A percentile compares a stretch with the other conserved stretches of the same genome.
These are phyloP conservation scores for Poeciliopsis presidionis DNA, from an alignment of 2,797 vertebrate genomes.

Conservation along the genomic window DNA sequence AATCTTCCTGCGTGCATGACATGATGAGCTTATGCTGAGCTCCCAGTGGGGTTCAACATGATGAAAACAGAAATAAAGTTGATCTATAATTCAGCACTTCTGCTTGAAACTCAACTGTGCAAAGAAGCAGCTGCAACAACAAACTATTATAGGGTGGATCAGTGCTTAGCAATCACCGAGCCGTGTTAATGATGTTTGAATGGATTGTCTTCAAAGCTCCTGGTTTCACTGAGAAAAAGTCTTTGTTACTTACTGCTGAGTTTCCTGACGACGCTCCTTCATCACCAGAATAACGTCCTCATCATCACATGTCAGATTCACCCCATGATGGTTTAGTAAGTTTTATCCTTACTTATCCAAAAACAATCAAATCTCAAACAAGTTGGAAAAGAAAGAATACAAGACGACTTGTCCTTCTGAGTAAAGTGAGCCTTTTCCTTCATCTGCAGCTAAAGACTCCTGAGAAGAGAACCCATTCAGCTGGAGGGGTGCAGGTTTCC, in stretches of 20 bases:
- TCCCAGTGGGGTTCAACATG: slow-evolving; percentile 27
- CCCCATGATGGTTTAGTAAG: slow-evolving; percentile 52
- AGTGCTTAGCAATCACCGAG: too few relatives aligned
- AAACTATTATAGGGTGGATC: neutral
- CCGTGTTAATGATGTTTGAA: neutral
- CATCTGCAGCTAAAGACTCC: neutral
- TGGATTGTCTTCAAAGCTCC: neutral
- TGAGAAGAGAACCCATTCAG: neutral
- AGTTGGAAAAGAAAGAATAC: too few relatives aligned
- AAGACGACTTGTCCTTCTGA: neutral
- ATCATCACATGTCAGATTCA: slow-evolving; percentile 34
- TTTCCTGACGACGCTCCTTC: slow-evolving; percentile 22
- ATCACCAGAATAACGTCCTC: slow-evolving; percentile 32
- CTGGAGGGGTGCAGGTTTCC: slow-evolving; percentile 3
- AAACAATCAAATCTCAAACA: neutral
- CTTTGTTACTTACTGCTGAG: slow-evolving; percentile 37
- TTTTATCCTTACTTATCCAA: slow-evolving; percentile 9
- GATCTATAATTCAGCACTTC: slow-evolving; percentile 66
- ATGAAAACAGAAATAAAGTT: slow-evolving; percentile 58
- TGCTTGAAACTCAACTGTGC: slow-evolving; percentile 19
- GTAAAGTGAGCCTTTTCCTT: neutral
- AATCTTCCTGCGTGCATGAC: slow-evolving; percentile 14
- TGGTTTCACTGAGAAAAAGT: neutral
- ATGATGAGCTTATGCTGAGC: slow-evolving; percentile 35
- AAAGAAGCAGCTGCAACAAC: slow-evolving; percentile 3